A percentile compares a stretch with the other conserved stretches of the same genome.
phyloP scores from a whole-genome alignment of 2,888 invertebrate species.

The Antitype chi region DNA sequence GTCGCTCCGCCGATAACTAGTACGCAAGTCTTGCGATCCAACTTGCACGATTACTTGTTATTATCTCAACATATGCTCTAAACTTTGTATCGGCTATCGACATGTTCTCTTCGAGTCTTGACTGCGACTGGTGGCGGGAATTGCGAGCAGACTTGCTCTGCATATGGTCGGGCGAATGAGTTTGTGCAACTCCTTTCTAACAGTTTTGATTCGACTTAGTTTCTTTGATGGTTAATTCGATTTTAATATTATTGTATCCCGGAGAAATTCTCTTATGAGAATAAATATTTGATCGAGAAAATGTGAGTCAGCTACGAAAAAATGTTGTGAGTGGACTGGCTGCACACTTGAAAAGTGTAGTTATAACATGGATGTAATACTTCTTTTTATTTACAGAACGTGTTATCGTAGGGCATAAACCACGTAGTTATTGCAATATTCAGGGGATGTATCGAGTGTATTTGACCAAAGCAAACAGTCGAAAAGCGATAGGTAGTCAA shows the following conservation, averaged over 20 bases:
- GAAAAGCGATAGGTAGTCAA: conserved; percentile 76
- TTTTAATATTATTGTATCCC: conserved; percentile 37
- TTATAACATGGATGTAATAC: conserved; percentile 23
- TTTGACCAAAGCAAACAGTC: conserved; percentile 78
- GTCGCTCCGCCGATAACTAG: conserved; percentile 77
- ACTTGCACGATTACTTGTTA: conserved; percentile 85
- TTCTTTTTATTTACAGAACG: conserved; percentile 59
- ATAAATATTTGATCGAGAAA: conserved; percentile 10
- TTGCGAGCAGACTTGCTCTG: conserved; percentile 70
- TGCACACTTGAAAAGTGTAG: conserved; percentile 30
- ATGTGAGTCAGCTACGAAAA: conserved; percentile 20
- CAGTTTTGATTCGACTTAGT: conserved; percentile 59
- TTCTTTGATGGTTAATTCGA: conserved; percentile 62
- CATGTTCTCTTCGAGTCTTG: conserved; percentile 74
- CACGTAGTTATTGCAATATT: conserved; percentile 66
- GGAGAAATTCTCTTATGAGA: conserved; percentile 18
- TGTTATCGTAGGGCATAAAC: conserved; percentile 61
- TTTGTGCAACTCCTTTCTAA: conserved; percentile 69
- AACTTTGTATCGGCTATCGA: conserved; percentile 82
- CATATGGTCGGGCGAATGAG: conserved; percentile 66
- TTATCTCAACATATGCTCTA: conserved; percentile 83
- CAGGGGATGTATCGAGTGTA: conserved; percentile 65
- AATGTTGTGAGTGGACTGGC: conserved; percentile 1
- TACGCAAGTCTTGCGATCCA: conserved; percentile 80
- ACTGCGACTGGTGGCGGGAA: conserved; percentile 73